Evolutionary conservation across 2,113 vertebrate genomes (phyloP).

Genomic region (Mesoclemmys tuberculata): DNA sequence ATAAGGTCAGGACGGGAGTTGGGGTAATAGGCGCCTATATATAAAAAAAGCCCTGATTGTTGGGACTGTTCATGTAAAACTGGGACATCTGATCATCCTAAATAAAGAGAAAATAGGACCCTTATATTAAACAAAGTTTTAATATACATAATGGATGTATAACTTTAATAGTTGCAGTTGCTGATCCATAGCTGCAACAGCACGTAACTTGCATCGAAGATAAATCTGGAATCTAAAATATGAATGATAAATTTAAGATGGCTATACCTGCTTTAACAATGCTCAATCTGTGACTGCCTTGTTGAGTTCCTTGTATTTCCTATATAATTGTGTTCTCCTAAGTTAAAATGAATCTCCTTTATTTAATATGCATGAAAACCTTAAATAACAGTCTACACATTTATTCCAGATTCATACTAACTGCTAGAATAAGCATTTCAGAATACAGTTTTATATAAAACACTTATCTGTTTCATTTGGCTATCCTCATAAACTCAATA

Average conservation of each 20-base stretch:
- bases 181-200: conserved; percentile 20
- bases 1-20: not conserved
- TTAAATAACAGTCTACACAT: conserved; percentile 28
- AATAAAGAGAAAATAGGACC: not conserved
- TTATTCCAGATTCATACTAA: conserved; percentile 70
- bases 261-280: not conserved
- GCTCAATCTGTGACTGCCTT: not conserved
- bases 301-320: conserved; percentile 50
- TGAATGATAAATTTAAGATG: conserved; percentile 43
- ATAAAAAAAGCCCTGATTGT: not conserved
- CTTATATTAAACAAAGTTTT: conserved; percentile 16
- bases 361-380: conserved; percentile 64
- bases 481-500: conserved; percentile 63
- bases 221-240: conserved; percentile 41
- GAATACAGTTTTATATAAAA: conserved; percentile 63
- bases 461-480: conserved; percentile 73
- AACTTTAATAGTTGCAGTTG: conserved; percentile 34
- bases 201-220: not conserved
- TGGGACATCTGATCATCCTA: not conserved
- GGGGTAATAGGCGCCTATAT: too few species aligned
- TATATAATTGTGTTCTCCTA: conserved; percentile 14
- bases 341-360: conserved; percentile 57
- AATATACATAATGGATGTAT: conserved; percentile 29
- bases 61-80: too few species aligned
- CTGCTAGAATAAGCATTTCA: conserved; percentile 71